phyloP scores from a whole-genome alignment of 2,113 vertebrate genomes.

The Nycticebus coucang region DNA sequence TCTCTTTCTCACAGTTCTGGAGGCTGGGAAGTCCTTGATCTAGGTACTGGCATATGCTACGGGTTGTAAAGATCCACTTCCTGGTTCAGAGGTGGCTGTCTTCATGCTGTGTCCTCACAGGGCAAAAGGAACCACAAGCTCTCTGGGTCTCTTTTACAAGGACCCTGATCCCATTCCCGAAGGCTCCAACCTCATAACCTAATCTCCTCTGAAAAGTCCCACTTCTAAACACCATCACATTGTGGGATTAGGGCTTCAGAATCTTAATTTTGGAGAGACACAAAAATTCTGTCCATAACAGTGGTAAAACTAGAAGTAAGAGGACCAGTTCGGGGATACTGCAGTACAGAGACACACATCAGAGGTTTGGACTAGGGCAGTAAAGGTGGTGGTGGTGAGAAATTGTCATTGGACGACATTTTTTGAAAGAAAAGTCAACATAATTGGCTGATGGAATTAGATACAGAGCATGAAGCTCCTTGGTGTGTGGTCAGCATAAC shows the following conservation, averaged over 20 bases:
- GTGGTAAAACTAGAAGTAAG: neutral
- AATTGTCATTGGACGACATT: neutral
- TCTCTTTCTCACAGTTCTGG: neutral
- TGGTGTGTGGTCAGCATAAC: neutral
- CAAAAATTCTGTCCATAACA: neutral
- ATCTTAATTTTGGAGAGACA: neutral
- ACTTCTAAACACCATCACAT: neutral
- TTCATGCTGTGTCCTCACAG: neutral
- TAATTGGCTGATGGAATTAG: neutral
- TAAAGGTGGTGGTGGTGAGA: neutral
- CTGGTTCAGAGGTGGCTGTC: neutral
- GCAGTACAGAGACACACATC: neutral
- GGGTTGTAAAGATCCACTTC: neutral
- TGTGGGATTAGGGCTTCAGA: neutral
- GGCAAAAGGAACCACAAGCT: neutral
- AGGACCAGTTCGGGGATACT: neutral
- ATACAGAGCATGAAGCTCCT: neutral
- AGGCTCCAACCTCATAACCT: neutral
- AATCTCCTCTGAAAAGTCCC: neutral
- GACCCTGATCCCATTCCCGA: neutral
- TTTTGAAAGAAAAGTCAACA: neutral
- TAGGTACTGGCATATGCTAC: neutral
- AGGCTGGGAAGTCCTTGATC: neutral
- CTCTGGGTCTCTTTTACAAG: neutral
- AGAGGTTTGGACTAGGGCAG: neutral